Evolutionary conservation across 2,113 vertebrate species (phyloP).

Genomic region (Colaptes auratus): DNA sequence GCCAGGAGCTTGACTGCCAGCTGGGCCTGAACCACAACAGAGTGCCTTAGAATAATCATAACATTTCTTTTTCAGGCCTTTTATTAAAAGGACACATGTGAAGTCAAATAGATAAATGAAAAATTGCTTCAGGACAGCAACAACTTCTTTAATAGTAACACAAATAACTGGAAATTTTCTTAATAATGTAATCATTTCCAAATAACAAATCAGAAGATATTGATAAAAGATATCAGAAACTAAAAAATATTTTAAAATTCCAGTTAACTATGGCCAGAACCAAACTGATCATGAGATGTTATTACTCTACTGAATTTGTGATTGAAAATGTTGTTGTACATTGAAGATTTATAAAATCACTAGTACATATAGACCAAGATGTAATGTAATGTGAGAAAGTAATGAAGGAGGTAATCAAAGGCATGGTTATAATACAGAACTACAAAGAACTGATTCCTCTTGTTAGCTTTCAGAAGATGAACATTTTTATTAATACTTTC

Average conservation of each 20-base stretch:
- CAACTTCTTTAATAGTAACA: background rate
- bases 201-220: background rate
- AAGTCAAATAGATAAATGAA: background rate
- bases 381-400: background rate
- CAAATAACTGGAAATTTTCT: background rate
- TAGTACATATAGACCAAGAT: background rate
- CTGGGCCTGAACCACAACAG: too few species aligned
- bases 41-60: background rate
- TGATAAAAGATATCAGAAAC: background rate
- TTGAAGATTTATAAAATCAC: background rate
- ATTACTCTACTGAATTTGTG: background rate
- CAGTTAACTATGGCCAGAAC: background rate
- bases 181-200: background rate
- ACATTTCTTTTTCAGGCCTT: background rate
- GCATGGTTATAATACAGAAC: background rate
- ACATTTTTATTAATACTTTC: background rate
- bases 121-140: background rate
- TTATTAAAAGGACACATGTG: background rate
- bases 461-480: background rate
- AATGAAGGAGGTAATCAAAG: background rate
- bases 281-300: background rate
- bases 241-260: background rate
- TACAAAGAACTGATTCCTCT: background rate
- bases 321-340: background rate
- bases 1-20: too few species aligned